These are phyloP conservation scores for Podarcis muralis DNA, from an alignment of 2,113 vertebrate species.

Conservation along the genomic window DNA sequence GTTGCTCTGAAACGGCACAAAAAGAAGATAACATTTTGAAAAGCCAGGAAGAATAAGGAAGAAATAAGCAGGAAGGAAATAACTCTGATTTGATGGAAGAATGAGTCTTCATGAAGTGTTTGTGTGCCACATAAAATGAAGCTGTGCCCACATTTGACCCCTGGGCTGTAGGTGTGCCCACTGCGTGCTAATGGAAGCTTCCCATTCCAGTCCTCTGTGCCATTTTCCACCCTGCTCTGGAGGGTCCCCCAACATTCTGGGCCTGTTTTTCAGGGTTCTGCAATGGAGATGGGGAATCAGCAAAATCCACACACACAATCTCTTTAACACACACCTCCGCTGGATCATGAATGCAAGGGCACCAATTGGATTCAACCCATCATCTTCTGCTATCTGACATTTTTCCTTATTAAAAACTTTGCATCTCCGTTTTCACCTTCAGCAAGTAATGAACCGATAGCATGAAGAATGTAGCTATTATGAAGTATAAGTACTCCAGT, in stretches of 20 bases:
- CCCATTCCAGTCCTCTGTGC: too few relatives aligned
- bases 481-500: slow-evolving; percentile 1
- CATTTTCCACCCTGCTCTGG: background rate
- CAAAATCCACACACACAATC: background rate
- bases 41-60: too few relatives aligned
- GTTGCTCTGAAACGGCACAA: too few relatives aligned
- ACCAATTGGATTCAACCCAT: background rate
- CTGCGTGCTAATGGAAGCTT: too few relatives aligned
- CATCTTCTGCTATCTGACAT: background rate
- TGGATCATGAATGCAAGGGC: background rate
- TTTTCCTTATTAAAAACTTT: slow-evolving; percentile 7
- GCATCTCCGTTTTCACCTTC: slow-evolving; percentile 5
- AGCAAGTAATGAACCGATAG: slow-evolving; percentile 4
- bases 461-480: slow-evolving; percentile 20
- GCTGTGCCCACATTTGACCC: too few relatives aligned
- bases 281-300: background rate
- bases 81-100: too few relatives aligned
- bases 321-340: background rate
- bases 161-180: too few relatives aligned
- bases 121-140: too few relatives aligned
- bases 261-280: background rate
- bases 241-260: background rate
- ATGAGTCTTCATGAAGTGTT: too few relatives aligned
- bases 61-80: too few relatives aligned
- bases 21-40: too few relatives aligned